Evolutionary conservation across 2,113 vertebrate species (phyloP).

Genomic region (Danio rerio): GRCz12tu NC_133198.1:9480501-9481000

Average conservation of each 20-base stretch:
- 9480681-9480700: constrained; percentile 12
- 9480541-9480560: not conserved
- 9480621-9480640: not conserved
- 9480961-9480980: constrained; percentile 7
- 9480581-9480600: constrained; percentile 9
- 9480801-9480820: not conserved
- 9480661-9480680: constrained; percentile 3
- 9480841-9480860: constrained; percentile 1
- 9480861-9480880: not conserved
- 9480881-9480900: not conserved
- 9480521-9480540: not conserved
- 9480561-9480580: constrained; percentile 2
- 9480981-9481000: not conserved
- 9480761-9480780: not conserved
- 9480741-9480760: not conserved
- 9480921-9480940: not conserved
- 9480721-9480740: constrained; percentile 27
- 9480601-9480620: not conserved
- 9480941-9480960: not conserved
- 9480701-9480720: constrained; percentile 24
- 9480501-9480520: not conserved
- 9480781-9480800: constrained; percentile 2
- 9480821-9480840: not conserved
- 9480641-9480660: constrained; percentile 22
- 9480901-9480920: constrained; percentile 31